Base-by-base conservation (phyloP, 2,888 invertebrate genomes). In the Erebia aethiops region DNA sequence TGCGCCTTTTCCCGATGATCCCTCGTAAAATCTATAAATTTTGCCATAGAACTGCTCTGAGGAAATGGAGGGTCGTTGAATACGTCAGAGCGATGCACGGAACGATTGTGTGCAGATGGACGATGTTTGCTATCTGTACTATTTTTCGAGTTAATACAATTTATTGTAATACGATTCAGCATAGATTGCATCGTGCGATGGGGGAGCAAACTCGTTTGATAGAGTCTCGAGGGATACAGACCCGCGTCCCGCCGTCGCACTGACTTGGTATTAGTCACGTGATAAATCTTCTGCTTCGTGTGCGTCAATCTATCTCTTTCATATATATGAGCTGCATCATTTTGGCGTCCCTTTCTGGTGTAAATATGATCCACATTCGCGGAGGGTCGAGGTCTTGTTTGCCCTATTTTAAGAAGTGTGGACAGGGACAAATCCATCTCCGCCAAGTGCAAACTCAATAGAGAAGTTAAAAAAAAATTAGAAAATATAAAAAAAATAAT, bases 91-190 rank as follows among this genome's bases (percentile, higher is more conserved):
- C 80, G 82, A 81, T 80, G 83, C 83, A 83, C 81, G 84, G 82
- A 82, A 84, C 89, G 87, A 89, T 90, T 88, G 88, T 90, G 90
- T 91, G 87, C 93, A 92, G 92, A 92, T 92, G 93, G 91, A 92
- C 92, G 84, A 86, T 91, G 92, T 92, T 92, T 92, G 91, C 91
- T 92, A 92, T 92, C 92, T 90, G 86, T 83, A 90, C 90, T 90
- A 92, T 92, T 92, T 92, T 92, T 91, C 92, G 90, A 92, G 91
- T 91, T 93, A 92, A 93, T 92, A 90, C 92, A 93, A 92, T 93
- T 92, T 92, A 92, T 92, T 92, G 92, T 93, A 92, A 93, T 93
- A 91, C 90, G 92, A 93, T 93, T 93, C 92, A 92, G 92, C 92
- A 92, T 92, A 92, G 93, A 92, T 93, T 92, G 93, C 92, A 91